These are phyloP conservation scores for Epinephelus coioides DNA, from an alignment of 2,797 vertebrate species.

Conservation along the genomic window DNA sequence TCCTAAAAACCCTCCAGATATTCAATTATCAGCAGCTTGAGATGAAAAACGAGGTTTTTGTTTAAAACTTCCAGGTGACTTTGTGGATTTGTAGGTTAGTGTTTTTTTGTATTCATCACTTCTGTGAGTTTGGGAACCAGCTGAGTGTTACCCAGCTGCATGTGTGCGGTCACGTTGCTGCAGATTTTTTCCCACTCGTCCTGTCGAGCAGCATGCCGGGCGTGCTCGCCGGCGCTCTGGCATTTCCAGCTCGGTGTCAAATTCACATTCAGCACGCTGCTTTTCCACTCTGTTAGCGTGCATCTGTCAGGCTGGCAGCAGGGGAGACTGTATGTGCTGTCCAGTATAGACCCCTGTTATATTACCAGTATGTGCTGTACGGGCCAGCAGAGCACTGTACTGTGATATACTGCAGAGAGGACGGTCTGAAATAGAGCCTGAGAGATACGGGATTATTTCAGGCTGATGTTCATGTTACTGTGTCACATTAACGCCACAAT, in stretches of 20 bases:
- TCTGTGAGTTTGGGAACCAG: background rate
- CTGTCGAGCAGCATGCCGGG: slow-evolving; percentile 66
- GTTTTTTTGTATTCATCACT: background rate
- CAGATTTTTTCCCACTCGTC: slow-evolving; percentile 53
- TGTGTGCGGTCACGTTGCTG: slow-evolving; percentile 36
- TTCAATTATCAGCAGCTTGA: background rate
- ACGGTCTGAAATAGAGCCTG: background rate
- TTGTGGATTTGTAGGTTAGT: background rate
- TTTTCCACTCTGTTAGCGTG: slow-evolving; percentile 37
- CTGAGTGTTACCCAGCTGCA: background rate
- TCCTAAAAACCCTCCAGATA: no score
- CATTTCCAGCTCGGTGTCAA: slow-evolving; percentile 71
- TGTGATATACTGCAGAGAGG: background rate
- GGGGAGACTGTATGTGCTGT: slow-evolving; percentile 22
- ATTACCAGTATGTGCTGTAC: slow-evolving; percentile 6
- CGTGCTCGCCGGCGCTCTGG: slow-evolving; percentile 50
- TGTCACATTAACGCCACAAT: background rate
- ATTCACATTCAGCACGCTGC: slow-evolving; percentile 53
- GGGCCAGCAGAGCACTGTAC: background rate
- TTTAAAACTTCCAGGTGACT: background rate
- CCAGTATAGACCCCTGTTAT: slow-evolving; percentile 22
- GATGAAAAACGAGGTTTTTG: background rate
- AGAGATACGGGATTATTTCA: background rate
- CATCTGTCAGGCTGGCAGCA: slow-evolving; percentile 29
- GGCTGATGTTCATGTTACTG: background rate